Evolutionary conservation across 2,888 invertebrate species (phyloP), one percentile per base, ranked within the genome.

Genomic region (Drosophila antonietae): DNA sequence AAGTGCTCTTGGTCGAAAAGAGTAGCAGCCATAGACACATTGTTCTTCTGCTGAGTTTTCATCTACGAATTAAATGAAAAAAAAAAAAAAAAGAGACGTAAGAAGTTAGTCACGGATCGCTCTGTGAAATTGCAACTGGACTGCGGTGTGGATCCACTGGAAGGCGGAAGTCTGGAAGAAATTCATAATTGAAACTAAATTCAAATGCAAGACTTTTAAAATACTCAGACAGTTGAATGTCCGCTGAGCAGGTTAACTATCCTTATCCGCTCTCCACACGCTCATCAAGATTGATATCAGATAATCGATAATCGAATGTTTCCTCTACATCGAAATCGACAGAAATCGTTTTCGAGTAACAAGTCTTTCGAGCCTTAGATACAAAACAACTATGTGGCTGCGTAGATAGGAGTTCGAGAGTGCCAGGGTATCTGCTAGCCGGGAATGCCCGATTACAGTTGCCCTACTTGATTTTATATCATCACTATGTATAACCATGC

Each of bases 61-160:
- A 20, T 39, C 44, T 53, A 55, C 37, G 60, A 76, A 72, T 69
- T 64, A 67, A 75, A 59, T 47, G 53, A 52, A 56, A 56, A 37
- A 4, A 6, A 5, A 4, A 6, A 5, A 14, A 37, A 37, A 4
- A 3, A 15, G 23, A 15, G 20, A 20, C 4, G 8, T 3, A 43
- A 46, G 8, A 46, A 23, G 6, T 57, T 37, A 62, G 83, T 83
- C 83, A 80, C 80, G 83, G 66, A 80, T 68, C 71, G 66, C 46
- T 52, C 23, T 64, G 46, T 33, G 46, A 52, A 57, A 68, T 52
- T 52, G 49, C 37, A 51, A 47, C 47, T 20, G 39, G 47, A 20
- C 41, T 51, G 23, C 41, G 20, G 20, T 8, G 15, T 14, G n/a
- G 18, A 18, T 9, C 8, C n/a, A 18, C 3, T 39, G 15, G 47